A percentile compares a stretch with the other conserved stretches of the same genome.
These are phyloP conservation scores for Otocyon megalotis DNA, from an alignment of 2,113 vertebrate species.

Conservation along the genomic window DNA sequence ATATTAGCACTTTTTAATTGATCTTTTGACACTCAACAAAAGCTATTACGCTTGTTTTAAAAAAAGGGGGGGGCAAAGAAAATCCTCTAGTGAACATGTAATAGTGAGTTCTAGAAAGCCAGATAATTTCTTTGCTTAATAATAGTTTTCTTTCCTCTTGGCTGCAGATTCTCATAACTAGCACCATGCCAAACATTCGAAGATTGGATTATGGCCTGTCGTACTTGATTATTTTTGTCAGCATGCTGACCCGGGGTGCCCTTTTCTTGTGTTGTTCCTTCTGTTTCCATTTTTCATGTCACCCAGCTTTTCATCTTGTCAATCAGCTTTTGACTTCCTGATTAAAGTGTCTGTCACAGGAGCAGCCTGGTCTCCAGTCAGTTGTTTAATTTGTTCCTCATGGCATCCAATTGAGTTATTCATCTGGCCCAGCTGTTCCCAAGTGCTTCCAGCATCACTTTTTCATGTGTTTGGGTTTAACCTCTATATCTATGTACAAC, in stretches of 20 bases:
- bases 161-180: constrained; percentile 89
- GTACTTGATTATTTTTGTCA: constrained; percentile 93
- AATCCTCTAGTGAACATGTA: constrained; percentile 79
- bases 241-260: constrained; percentile 90
- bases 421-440: constrained; percentile 92
- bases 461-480: constrained; percentile 91
- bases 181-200: constrained; percentile 89
- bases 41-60: constrained; percentile 65
- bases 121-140: constrained; percentile 89
- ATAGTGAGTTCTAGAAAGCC: constrained; percentile 84
- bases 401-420: constrained; percentile 92
- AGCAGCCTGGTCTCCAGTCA: constrained; percentile 89
- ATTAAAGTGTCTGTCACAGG: constrained; percentile 93
- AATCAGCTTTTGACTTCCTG: constrained; percentile 94
- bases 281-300: constrained; percentile 95
- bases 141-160: constrained; percentile 90
- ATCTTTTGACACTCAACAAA: constrained; percentile 74
- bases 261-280: constrained; percentile 92
- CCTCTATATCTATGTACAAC: constrained; percentile 89
- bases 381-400: constrained; percentile 93
- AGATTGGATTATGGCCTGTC: constrained; percentile 92
- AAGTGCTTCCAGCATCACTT: constrained; percentile 90
- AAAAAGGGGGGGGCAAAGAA: constrained; percentile 58
- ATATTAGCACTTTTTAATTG: constrained; percentile 72
- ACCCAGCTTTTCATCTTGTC: constrained; percentile 94